These are phyloP conservation scores for Zootermopsis nevadensis DNA, from an alignment of 2,888 invertebrate species.

Conservation along the genomic window DNA sequence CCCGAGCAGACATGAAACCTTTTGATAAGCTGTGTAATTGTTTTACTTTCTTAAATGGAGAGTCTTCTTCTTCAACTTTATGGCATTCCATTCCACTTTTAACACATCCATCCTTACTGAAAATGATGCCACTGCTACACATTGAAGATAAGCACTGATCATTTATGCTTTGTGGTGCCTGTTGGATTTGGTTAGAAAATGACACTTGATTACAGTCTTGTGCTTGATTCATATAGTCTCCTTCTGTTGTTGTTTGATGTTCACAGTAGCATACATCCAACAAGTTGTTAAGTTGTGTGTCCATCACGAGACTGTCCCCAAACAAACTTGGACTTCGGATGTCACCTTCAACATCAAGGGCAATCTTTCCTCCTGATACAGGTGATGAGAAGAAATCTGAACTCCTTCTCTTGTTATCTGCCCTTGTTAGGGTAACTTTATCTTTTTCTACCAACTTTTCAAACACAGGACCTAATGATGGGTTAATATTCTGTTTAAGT, in stretches of 20 bases:
- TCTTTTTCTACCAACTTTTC: too few relatives aligned
- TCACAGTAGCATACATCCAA: conserved; percentile 42
- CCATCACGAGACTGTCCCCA: conserved; percentile 69
- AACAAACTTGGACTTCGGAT: conserved; percentile 67
- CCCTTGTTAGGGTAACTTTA: neutral
- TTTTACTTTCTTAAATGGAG: neutral
- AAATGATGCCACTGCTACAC: too few relatives aligned
- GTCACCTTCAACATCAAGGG: neutral
- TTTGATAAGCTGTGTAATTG: neutral
- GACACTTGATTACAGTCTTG: too few relatives aligned
- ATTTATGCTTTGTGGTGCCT: too few relatives aligned
- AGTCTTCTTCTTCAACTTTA: neutral
- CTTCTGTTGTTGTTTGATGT: conserved; percentile 6
- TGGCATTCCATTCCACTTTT: too few relatives aligned
- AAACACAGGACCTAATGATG: too few relatives aligned
- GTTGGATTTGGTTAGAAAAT: too few relatives aligned
- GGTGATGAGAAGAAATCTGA: conserved; percentile 41
- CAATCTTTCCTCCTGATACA: neutral
- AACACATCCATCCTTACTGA: too few relatives aligned
- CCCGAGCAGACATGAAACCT: neutral
- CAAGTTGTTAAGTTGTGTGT: conserved; percentile 65
- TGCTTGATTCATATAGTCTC: neutral
- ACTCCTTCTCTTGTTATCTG: conserved; percentile 2
- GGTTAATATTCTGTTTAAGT: too few relatives aligned
- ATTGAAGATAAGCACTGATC: too few relatives aligned